phyloP scores from a whole-genome alignment of 2,113 vertebrate species.

The Chlamydotis undulata region DNA sequence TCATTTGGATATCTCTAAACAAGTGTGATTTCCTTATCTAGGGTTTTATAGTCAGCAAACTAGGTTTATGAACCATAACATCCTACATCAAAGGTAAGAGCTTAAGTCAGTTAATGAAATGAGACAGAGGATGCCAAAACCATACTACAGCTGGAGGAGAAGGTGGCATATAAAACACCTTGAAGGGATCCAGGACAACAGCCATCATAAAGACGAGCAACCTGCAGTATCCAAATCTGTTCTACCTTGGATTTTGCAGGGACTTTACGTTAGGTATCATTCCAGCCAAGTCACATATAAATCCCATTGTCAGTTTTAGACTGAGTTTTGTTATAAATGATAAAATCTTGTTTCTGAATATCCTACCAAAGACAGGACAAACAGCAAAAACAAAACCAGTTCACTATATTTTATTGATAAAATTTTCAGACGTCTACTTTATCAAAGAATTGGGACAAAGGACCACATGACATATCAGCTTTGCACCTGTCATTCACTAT shows the following conservation, averaged over 20 bases:
- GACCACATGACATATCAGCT: not conserved
- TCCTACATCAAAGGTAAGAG: not conserved
- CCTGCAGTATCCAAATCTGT: not conserved
- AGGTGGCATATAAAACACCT: not conserved
- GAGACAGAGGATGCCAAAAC: not conserved
- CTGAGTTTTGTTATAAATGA: slow-evolving; percentile 25
- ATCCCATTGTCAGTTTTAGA: not conserved
- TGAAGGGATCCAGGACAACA: not conserved
- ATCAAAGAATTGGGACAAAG: not conserved
- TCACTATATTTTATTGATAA: not conserved
- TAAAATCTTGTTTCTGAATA: slow-evolving; percentile 33
- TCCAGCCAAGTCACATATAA: slow-evolving; percentile 11
- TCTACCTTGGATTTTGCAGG: not conserved
- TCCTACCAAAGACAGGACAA: not conserved
- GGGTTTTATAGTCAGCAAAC: not conserved
- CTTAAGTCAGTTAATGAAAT: not conserved
- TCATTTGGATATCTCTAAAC: not conserved
- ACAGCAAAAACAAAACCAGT: not conserved
- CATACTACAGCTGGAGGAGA: not conserved
- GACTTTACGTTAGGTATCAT: not conserved
- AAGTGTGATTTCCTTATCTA: not conserved
- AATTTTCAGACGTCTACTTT: not conserved
- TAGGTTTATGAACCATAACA: not conserved
- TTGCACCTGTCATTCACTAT: not conserved
- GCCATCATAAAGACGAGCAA: not conserved